phyloP scores from a whole-genome alignment of 2,888 invertebrate genomes.

The Eristalis arbustorum region DNA sequence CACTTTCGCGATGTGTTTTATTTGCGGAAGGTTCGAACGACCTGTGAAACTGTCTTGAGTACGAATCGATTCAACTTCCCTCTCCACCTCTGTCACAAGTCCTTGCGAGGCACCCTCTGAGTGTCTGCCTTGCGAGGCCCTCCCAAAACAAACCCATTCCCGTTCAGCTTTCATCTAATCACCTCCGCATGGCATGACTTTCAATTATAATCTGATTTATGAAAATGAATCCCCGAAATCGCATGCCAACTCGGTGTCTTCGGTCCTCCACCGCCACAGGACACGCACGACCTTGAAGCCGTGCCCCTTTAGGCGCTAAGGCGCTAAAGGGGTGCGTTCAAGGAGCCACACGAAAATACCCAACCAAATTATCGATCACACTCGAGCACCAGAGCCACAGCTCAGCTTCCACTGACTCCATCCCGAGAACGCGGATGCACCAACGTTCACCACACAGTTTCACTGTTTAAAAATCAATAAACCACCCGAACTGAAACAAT shows the following conservation, averaged over 20 bases:
- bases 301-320: slow-evolving; percentile 24
- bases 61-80: not conserved
- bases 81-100: not conserved
- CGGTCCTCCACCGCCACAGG: slow-evolving; percentile 15
- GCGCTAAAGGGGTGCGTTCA: slow-evolving; percentile 11
- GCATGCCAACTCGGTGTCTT: slow-evolving; percentile 50
- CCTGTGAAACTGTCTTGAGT: not conserved
- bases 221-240: slow-evolving; percentile 18
- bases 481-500: not conserved
- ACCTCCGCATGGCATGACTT: not conserved
- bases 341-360: not conserved
- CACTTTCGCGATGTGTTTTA: not conserved
- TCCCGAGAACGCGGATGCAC: not conserved
- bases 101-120: not conserved
- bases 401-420: not conserved
- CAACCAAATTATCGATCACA: slow-evolving; percentile 54
- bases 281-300: slow-evolving; percentile 60
- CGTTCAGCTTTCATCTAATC: not conserved
- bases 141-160: not conserved
- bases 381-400: not conserved
- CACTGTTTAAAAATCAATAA: slow-evolving; percentile 43
- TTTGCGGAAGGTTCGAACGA: not conserved
- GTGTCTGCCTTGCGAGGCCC: too few relatives aligned
- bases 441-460: slow-evolving; percentile 2
- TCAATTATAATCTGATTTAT: slow-evolving; percentile 55